These are phyloP conservation scores for Trachelus tabidus DNA, from an alignment of 2,888 invertebrate genomes.

Conservation along the genomic window DNA sequence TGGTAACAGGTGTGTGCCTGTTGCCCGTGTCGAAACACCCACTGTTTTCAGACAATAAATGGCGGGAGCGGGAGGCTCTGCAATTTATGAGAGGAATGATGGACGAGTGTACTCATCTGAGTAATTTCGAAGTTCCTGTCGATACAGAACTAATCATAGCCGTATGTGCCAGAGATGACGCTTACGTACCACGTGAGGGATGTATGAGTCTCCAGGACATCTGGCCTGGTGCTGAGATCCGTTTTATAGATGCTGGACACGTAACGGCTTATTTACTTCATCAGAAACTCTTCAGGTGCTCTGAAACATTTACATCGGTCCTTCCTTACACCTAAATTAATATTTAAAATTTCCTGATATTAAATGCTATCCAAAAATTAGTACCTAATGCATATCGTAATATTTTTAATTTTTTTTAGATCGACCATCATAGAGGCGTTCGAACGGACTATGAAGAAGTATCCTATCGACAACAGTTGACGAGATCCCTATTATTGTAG, in stretches of 20 bases:
- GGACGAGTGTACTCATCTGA: slow-evolving; percentile 98
- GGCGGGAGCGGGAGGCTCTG: slow-evolving; percentile 82
- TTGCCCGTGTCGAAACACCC: slow-evolving; percentile 57
- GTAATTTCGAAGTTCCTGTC: slow-evolving; percentile 88
- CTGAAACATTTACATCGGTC: neutral
- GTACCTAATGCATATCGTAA: neutral
- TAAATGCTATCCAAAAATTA: neutral
- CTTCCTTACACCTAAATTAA: neutral
- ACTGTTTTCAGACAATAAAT: slow-evolving; percentile 65
- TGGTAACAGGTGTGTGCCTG: slow-evolving; percentile 53
- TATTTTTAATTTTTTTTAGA: slow-evolving; percentile 67
- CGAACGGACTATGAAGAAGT: slow-evolving; percentile 73
- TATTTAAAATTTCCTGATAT: neutral
- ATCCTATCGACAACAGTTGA: slow-evolving; percentile 44
- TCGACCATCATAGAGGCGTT: slow-evolving; percentile 83
- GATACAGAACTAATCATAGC: slow-evolving; percentile 93
- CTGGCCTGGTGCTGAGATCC: slow-evolving; percentile 93
- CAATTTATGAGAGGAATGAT: slow-evolving; percentile 97
- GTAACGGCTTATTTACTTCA: slow-evolving; percentile 89
- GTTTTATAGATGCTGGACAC: slow-evolving; percentile 90
- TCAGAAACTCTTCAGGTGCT: slow-evolving; percentile 87
- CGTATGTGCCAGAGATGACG: slow-evolving; percentile 89
- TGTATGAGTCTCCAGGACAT: slow-evolving; percentile 85
- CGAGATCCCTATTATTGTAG: neutral
- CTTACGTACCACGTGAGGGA: slow-evolving; percentile 89